Evolutionary conservation across 2,113 vertebrate species (phyloP).

Genomic region (Arothron firmamentum): DNA sequence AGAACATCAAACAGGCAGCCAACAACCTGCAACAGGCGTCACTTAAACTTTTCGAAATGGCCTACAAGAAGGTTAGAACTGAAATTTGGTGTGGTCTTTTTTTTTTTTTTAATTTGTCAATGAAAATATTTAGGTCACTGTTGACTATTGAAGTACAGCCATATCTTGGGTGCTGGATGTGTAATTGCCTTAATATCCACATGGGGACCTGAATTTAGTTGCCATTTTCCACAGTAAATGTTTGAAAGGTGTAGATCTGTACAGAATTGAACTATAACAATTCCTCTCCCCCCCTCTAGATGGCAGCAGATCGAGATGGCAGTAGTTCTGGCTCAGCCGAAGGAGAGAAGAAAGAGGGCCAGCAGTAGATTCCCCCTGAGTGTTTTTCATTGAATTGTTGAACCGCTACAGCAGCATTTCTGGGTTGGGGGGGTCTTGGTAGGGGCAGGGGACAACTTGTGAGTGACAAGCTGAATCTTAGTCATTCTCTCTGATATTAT

Average conservation of each 20-base stretch:
- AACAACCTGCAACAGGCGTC: slow-evolving; percentile 91
- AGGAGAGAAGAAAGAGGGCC: slow-evolving; percentile 90
- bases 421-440: slow-evolving; percentile 30
- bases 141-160: too few relatives aligned
- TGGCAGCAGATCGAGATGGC: slow-evolving; percentile 91
- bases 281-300: slow-evolving; percentile 70
- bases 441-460: slow-evolving; percentile 49
- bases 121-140: too few relatives aligned
- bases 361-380: slow-evolving; percentile 79
- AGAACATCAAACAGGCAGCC: slow-evolving; percentile 93
- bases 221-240: too few relatives aligned
- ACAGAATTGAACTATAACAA: too few relatives aligned
- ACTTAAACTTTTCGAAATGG: slow-evolving; percentile 97
- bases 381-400: slow-evolving; percentile 34
- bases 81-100: background rate
- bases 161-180: too few relatives aligned
- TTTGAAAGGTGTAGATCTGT: background rate
- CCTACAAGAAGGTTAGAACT: slow-evolving; percentile 91
- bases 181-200: too few relatives aligned
- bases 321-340: slow-evolving; percentile 80
- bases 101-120: too few relatives aligned
- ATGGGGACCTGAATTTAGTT: too few relatives aligned
- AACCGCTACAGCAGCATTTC: slow-evolving; percentile 57
- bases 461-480: slow-evolving; percentile 72
- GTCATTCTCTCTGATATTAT: slow-evolving; percentile 71